phyloP scores from a whole-genome alignment of 2,113 vertebrate species.

The Tachysurus fulvidraco region DNA sequence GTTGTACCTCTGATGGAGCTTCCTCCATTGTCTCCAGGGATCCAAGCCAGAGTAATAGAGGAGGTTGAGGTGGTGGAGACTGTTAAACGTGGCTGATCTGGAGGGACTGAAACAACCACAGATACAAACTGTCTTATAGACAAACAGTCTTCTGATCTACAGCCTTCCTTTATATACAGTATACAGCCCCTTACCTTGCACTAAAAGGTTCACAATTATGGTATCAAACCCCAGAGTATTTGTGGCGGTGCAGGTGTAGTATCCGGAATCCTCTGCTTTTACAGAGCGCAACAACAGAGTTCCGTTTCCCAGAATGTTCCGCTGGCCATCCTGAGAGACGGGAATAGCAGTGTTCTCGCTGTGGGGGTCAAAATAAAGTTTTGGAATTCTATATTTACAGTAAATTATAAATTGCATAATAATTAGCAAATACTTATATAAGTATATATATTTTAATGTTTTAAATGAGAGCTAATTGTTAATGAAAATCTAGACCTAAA shows the following conservation, averaged over 20 bases:
- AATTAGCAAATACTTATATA: too few species aligned
- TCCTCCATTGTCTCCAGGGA: constrained; percentile 96
- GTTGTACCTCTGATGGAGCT: constrained; percentile 74
- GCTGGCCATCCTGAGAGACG: constrained; percentile 85
- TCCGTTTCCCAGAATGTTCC: constrained; percentile 89
- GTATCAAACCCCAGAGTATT: constrained; percentile 97
- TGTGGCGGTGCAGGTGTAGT: constrained; percentile 97
- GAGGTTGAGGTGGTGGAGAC: constrained; percentile 90
- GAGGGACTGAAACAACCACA: constrained; percentile 78
- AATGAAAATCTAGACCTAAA: background rate
- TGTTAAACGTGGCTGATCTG: constrained; percentile 93
- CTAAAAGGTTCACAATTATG: constrained; percentile 94
- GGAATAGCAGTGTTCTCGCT: constrained; percentile 95
- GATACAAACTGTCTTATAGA: constrained; percentile 11
- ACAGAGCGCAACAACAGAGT: constrained; percentile 90
- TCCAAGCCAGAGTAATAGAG: constrained; percentile 94
- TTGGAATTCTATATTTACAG: background rate
- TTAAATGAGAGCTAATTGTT: background rate
- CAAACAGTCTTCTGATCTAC: background rate
- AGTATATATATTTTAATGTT: background rate
- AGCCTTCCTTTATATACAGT: background rate
- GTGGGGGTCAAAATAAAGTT: background rate
- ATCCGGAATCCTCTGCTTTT: constrained; percentile 94
- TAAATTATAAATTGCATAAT: too few species aligned
- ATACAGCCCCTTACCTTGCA: constrained; percentile 83